phyloP scores from a whole-genome alignment of 2,113 vertebrate species.

The Arenaria interpres region DNA sequence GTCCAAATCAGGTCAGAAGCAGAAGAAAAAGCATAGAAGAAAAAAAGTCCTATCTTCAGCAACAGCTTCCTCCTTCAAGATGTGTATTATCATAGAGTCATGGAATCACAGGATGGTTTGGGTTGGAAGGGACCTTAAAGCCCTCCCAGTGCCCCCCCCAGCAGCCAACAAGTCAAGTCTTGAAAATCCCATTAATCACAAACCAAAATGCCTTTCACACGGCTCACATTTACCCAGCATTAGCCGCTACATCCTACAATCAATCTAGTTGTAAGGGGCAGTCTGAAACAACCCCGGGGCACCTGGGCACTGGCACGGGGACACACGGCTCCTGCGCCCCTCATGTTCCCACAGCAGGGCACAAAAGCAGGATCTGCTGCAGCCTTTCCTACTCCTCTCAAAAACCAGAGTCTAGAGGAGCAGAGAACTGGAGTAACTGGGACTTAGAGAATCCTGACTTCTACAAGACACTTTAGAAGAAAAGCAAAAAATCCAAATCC shows the following conservation, averaged over 20 bases:
- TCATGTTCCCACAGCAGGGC: accelerated
- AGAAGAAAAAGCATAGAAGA: neutral
- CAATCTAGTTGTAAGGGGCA: accelerated
- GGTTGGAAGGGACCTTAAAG: neutral
- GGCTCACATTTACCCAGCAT: neutral
- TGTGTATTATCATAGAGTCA: neutral
- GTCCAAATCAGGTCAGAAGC: neutral
- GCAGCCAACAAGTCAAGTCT: neutral
- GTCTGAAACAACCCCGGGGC: accelerated
- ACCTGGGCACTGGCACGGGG: neutral
- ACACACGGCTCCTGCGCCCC: neutral
- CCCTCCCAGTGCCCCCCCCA: neutral
- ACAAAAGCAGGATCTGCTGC: neutral
- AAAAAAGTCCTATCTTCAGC: neutral
- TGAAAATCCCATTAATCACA: neutral
- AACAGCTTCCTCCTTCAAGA: neutral
- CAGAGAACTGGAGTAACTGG: neutral
- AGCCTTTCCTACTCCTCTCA: neutral
- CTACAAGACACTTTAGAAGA: neutral
- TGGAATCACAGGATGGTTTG: neutral
- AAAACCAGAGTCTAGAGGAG: neutral
- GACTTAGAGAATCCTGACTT: neutral
- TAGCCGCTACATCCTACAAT: accelerated
- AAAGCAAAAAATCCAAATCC: neutral
- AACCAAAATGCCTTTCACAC: neutral